phyloP scores from a whole-genome alignment of 1,140 invertebrate genomes.

The Grapholita molesta region DNA sequence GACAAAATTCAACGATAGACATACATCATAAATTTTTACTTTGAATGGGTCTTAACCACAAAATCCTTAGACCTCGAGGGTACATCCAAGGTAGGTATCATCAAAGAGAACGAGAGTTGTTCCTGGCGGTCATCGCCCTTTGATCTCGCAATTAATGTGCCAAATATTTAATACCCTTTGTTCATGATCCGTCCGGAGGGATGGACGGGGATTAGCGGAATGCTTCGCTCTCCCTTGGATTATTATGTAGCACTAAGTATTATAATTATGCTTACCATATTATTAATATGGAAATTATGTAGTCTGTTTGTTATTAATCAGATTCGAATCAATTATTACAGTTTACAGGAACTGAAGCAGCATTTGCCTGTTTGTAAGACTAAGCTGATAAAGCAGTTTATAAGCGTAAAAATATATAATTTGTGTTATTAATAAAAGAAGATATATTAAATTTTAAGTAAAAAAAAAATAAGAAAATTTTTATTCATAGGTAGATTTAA shows the following conservation, averaged over 20 bases:
- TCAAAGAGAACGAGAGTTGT: constrained; percentile 47
- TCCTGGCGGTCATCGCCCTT: constrained; percentile 35
- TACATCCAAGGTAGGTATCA: constrained; percentile 23
- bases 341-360: background rate
- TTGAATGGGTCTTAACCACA: background rate
- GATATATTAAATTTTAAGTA: too few species aligned
- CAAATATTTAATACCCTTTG: constrained; percentile 41
- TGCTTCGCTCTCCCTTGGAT: background rate
- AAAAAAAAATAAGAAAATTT: too few species aligned
- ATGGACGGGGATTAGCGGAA: constrained; percentile 12
- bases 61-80: background rate
- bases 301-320: background rate
- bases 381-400: too few species aligned
- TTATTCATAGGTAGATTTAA: too few species aligned
- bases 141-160: constrained; percentile 11
- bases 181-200: constrained; percentile 32
- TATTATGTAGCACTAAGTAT: background rate
- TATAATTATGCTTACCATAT: background rate
- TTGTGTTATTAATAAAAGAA: too few species aligned
- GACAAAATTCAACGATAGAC: background rate
- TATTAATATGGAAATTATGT: background rate
- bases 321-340: background rate
- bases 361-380: too few species aligned
- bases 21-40: background rate
- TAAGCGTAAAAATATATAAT: too few species aligned